phyloP scores from a whole-genome alignment of 1,140 invertebrate species.

The Lepidotrigona ventralis region DNA sequence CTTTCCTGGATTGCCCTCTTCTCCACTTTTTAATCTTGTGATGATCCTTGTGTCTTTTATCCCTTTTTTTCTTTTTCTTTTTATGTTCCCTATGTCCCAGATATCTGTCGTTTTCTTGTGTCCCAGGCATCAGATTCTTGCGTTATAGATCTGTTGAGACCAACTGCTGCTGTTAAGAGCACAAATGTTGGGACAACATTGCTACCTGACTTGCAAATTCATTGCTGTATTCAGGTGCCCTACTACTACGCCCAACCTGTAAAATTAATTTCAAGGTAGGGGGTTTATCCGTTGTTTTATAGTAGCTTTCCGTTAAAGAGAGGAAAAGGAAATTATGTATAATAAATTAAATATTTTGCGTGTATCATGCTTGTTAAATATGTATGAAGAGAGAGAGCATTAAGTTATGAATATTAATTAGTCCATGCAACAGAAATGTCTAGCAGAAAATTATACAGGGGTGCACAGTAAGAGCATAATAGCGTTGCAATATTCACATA shows the following conservation, averaged over 20 bases:
- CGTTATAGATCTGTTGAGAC: conserved; percentile 75
- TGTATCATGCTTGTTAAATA: conserved; percentile 10
- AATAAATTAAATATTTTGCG: no score
- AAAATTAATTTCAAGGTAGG: no score
- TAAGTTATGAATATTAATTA: conserved; percentile 64
- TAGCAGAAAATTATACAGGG: conserved; percentile 55
- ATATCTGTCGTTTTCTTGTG: conserved; percentile 75
- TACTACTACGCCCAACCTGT: no score
- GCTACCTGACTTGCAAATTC: conserved; percentile 79
- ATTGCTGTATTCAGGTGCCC: no score
- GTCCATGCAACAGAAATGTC: conserved; percentile 63
- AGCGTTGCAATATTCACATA: conserved; percentile 34
- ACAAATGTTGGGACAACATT: conserved; percentile 75
- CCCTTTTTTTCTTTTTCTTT: conserved; percentile 90
- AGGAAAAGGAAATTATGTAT: conserved; percentile 30
- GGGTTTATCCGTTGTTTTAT: no score
- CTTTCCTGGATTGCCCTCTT: conserved; percentile 81
- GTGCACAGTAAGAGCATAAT: conserved; percentile 48
- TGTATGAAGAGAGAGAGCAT: conserved; percentile 19
- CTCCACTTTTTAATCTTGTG: conserved; percentile 85
- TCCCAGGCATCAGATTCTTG: conserved; percentile 76
- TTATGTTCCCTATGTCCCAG: conserved; percentile 86
- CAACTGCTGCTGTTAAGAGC: conserved; percentile 71
- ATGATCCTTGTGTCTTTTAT: conserved; percentile 87
- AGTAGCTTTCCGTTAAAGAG: no score